Conservation (phyloP, 2,888 invertebrate genomes). For the Papilio protenor region DNA sequence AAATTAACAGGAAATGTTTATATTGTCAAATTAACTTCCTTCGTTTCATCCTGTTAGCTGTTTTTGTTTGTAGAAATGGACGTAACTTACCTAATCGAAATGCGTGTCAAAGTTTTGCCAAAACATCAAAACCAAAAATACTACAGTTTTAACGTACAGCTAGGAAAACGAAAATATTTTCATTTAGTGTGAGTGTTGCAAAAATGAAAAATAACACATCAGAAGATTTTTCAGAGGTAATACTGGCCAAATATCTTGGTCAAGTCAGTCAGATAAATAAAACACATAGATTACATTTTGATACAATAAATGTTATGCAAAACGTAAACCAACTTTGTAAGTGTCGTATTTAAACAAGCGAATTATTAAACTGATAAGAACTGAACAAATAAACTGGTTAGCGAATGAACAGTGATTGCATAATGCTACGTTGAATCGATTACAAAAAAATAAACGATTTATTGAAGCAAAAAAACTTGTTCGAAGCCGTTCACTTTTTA, state of each 20-base stretch:
- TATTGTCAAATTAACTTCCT: background rate
- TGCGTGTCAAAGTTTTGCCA: background rate
- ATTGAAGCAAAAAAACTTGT: slow-evolving; percentile 57
- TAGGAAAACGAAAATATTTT: no score
- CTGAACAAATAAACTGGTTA: slow-evolving; percentile 32
- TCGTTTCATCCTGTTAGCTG: background rate
- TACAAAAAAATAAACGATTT: slow-evolving; percentile 50
- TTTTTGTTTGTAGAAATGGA: background rate
- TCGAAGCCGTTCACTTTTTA: slow-evolving; percentile 57
- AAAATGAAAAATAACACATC: no score
- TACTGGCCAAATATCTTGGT: background rate
- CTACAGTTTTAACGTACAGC: no score
- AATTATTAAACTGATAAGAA: slow-evolving; percentile 36
- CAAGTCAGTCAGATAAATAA: background rate
- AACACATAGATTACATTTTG: background rate
- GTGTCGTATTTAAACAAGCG: slow-evolving; percentile 19
- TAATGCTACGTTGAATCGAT: slow-evolving; percentile 53
- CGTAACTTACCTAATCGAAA: background rate
- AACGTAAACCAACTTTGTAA: slow-evolving; percentile 26
- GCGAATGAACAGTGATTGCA: slow-evolving; percentile 49
- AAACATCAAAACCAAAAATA: background rate
- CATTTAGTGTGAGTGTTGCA: no score
- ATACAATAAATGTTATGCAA: slow-evolving; percentile 11
- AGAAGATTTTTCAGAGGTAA: no score
- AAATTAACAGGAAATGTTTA: background rate